phyloP scores from a whole-genome alignment of 2,888 invertebrate species.

The Orchesella flavescens region DNA sequence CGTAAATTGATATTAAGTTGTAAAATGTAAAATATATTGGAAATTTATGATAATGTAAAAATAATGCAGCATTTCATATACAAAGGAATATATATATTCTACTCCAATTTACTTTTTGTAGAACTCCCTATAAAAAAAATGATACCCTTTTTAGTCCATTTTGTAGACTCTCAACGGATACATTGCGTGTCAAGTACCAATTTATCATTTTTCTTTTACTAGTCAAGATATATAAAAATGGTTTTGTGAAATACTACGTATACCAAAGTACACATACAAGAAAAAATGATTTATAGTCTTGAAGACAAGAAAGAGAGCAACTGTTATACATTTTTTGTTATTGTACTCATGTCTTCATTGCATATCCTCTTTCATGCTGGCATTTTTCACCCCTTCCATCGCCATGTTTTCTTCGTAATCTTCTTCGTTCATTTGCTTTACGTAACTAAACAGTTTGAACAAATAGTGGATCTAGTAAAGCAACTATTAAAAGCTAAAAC shows the following conservation, averaged over 20 bases:
- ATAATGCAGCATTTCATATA: not conserved
- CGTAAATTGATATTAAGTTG: too few species aligned
- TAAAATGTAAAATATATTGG: not conserved
- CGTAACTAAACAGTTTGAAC: too few species aligned
- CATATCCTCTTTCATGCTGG: too few species aligned
- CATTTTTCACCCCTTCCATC: too few species aligned
- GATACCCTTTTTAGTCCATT: not conserved
- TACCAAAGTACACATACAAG: not conserved
- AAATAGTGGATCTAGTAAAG: too few species aligned
- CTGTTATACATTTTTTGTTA: not conserved
- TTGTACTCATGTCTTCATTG: too few species aligned
- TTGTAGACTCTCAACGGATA: constrained; percentile 15
- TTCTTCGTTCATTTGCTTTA: too few species aligned
- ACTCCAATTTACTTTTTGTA: not conserved
- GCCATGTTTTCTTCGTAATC: too few species aligned
- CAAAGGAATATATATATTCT: not conserved
- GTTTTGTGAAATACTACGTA: not conserved
- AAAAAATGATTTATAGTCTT: not conserved
- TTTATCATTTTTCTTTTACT: constrained; percentile 8
- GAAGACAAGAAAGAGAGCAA: constrained; percentile 12
- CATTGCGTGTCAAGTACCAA: constrained; percentile 18
- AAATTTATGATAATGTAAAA: not conserved
- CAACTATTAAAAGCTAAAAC: too few species aligned
- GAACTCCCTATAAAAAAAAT: too few species aligned
- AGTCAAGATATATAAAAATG: not conserved